Base-by-base conservation (phyloP, 2,888 invertebrate species). In the Tuta absoluta region DNA sequence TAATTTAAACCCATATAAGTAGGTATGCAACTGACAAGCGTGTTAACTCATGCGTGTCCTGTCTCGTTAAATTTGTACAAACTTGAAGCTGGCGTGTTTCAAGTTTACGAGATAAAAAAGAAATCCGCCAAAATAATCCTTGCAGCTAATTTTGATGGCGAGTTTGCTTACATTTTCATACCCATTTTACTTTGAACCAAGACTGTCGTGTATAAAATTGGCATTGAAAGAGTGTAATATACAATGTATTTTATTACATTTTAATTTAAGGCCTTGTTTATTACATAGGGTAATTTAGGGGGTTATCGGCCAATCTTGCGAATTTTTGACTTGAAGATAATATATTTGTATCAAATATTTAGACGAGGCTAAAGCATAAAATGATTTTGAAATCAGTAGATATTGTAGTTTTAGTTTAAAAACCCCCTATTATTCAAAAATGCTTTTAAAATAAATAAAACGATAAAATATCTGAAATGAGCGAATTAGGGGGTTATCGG, bases 1-100 rank as follows among this genome's bases (percentile, higher is more conserved):
- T 19, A 58, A 58, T 58, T 58, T 19, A 58, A 58, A 24, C 7
- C 58, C 19, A 17, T 33, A 37, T 58, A 58, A 58, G 58, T 58
- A 58, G 38, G 58, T 28, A 56, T 8, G 17, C 23, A 56, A 56
- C 24, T 56, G 51, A 51, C 51, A 51, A 21, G 21, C 12, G 51
- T 51, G 7, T 19, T 51, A 51, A 19, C 19, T 21, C 51, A 51
- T 56, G 56, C 56, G 28, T 24, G 56, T 56, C n/a, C 24, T 56
- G 56, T 28, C 56, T 56, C 56, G 24, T 28, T 56, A 56, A 56
- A 51, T 51, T 21, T 51, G 21, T 21, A 12, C 21, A 51, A 21
- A 2, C 51, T 21, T 21, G 12, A 23, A 7, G 51, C 1, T 10
- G 51, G 17, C 48, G n/a, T n/a, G n/a, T n/a, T n/a, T n/a, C n/a